A percentile compares a stretch with the other conserved stretches of the same genome.
phyloP scores from a whole-genome alignment of 2,797 vertebrate species.

The Oceanodroma leucorhoa region DNA sequence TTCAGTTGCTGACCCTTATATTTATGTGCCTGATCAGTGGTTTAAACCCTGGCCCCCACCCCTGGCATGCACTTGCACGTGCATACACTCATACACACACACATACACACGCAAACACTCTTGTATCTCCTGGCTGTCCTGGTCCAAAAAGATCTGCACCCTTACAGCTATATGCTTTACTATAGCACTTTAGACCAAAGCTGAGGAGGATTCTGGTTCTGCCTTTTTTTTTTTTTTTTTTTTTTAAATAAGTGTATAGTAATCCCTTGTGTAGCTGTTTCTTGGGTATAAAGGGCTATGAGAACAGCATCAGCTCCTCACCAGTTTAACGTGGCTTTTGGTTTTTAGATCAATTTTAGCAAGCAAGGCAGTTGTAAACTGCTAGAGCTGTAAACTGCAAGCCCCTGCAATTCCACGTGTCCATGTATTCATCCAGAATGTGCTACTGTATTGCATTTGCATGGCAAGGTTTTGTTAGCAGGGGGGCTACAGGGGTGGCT shows the following conservation, averaged over 20 bases:
- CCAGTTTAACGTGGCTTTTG: background rate
- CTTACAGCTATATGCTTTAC: background rate
- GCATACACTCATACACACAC: fast-evolving
- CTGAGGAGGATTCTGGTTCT: background rate
- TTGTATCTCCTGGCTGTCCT: background rate
- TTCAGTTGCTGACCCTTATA: background rate
- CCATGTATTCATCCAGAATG: background rate
- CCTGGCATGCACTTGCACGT: fast-evolving
- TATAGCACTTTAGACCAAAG: background rate
- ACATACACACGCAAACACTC: background rate
- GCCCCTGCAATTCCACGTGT: background rate
- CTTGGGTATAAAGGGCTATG: background rate
- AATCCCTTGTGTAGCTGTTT: background rate
- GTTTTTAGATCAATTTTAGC: background rate
- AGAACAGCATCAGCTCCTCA: background rate
- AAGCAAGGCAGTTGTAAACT: background rate
- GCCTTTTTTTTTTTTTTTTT: background rate
- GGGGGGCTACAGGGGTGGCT: background rate
- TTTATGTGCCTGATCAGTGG: too few relatives aligned
- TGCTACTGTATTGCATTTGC: background rate
- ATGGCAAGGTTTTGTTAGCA: background rate
- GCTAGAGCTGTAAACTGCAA: background rate
- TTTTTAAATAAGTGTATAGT: background rate
- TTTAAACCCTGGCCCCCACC: background rate
- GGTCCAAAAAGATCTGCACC: background rate